Conservation (phyloP, 1,140 invertebrate genomes). For the Macrocentrus cingulum region DNA sequence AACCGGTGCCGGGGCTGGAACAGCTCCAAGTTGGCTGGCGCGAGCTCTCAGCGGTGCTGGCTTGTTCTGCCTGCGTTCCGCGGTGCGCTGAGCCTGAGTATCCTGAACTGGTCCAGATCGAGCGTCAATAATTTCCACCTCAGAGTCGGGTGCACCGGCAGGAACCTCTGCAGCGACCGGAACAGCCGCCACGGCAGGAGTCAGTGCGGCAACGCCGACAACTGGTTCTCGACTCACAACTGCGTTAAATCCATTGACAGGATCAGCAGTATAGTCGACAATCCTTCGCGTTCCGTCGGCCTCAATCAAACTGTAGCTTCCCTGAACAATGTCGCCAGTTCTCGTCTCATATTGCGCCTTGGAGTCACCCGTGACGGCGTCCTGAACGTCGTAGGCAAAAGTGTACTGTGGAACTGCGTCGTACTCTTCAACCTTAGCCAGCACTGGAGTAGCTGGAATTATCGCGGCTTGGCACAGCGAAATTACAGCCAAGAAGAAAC, state of each 20-base stretch:
- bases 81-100: too few relatives aligned
- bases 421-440: conserved; percentile 21
- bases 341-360: conserved; percentile 23
- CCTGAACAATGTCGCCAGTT: conserved; percentile 20
- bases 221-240: conserved; percentile 22
- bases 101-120: conserved; percentile 36
- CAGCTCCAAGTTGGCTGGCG: conserved; percentile 10
- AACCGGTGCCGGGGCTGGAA: too few relatives aligned
- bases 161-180: conserved; percentile 36
- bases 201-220: conserved; percentile 32
- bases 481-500: background rate
- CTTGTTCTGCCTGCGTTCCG: conserved; percentile 1
- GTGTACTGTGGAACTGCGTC: conserved; percentile 21
- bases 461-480: conserved; percentile 29
- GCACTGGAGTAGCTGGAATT: conserved; percentile 35
- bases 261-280: conserved; percentile 25
- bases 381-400: conserved; percentile 23
- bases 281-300: conserved; percentile 21
- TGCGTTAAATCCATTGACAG: conserved; percentile 24
- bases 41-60: conserved; percentile 21
- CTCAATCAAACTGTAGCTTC: conserved; percentile 26
- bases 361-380: conserved; percentile 20
- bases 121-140: conserved; percentile 52
- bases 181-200: conserved; percentile 32
- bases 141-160: conserved; percentile 47